Evolutionary conservation across 1,140 invertebrate species (phyloP).

Genomic region (Chymomyza costata): DNA sequence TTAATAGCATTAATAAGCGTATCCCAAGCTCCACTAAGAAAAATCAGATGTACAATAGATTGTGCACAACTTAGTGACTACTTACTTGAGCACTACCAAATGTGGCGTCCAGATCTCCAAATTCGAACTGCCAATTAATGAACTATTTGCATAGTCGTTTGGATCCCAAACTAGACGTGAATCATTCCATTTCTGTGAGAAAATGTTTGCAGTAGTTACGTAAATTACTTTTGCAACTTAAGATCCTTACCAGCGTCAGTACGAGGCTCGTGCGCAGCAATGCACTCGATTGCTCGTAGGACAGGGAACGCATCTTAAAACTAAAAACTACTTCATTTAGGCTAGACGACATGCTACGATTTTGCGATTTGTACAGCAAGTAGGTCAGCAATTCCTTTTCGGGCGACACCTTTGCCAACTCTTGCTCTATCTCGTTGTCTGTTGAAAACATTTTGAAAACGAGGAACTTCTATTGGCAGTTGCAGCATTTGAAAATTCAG

Average conservation of each 20-base stretch:
- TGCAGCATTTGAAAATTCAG: neutral
- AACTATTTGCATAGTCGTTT: conserved; percentile 18
- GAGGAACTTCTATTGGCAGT: neutral
- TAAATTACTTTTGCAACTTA: neutral
- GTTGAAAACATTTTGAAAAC: too few relatives aligned
- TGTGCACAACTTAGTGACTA: neutral
- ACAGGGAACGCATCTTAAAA: conserved; percentile 49
- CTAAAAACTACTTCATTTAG: conserved; percentile 47
- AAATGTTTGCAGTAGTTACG: neutral
- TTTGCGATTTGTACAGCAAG: conserved; percentile 36
- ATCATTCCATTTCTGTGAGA: conserved; percentile 47
- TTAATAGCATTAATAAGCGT: conserved; percentile 15
- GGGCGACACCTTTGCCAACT: neutral
- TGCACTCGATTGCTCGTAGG: conserved; percentile 46
- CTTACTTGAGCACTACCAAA: conserved; percentile 51
- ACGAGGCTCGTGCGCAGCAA: conserved; percentile 45
- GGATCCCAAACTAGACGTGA: conserved; percentile 44
- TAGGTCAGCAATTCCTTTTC: conserved; percentile 30
- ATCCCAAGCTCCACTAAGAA: conserved; percentile 37
- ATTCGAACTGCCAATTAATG: conserved; percentile 24
- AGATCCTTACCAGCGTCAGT: conserved; percentile 39
- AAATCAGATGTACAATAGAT: neutral
- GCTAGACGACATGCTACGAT: conserved; percentile 44
- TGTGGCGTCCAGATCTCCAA: conserved; percentile 51
- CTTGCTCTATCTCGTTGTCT: conserved; percentile 35